Conservation (phyloP, 2,113 vertebrate species). For the Notarius lentiginosus region DNA sequence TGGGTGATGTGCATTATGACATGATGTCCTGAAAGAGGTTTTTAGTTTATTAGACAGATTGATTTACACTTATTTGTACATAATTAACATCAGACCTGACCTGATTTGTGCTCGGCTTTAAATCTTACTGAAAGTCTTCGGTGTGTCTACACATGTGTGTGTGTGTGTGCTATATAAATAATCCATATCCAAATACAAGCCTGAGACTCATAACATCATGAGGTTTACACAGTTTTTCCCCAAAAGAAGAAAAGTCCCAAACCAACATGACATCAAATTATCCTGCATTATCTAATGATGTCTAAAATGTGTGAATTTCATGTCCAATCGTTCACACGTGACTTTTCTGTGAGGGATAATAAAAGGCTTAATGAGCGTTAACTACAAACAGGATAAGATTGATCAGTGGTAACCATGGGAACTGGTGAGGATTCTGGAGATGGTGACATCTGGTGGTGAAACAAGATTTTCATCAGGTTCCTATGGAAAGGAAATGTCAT, state of each 20-base stretch:
- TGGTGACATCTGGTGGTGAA: slow-evolving; percentile 14
- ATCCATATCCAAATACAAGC: not conserved
- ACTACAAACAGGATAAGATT: not conserved
- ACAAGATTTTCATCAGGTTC: not conserved
- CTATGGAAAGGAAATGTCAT: not conserved
- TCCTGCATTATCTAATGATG: not conserved
- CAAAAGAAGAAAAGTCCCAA: not conserved
- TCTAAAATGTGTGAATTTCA: not conserved
- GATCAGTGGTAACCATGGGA: not conserved
- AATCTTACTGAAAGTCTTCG: not conserved
- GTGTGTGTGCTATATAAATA: not conserved
- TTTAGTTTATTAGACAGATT: not conserved
- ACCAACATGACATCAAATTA: not conserved
- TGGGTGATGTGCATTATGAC: not conserved
- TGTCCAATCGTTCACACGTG: not conserved
- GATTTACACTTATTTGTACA: not conserved
- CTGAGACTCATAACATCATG: not conserved
- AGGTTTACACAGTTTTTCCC: not conserved
- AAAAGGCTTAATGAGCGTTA: not conserved
- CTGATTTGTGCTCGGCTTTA: not conserved
- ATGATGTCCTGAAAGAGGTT: not conserved
- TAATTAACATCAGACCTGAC: not conserved
- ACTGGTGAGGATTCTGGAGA: not conserved
- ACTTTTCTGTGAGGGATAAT: not conserved
- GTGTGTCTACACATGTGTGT: not conserved